Evolutionary conservation across 2,888 invertebrate species (phyloP), one percentile per base, ranked within the genome.

Genomic region (Fabriciana adippe): DNA sequence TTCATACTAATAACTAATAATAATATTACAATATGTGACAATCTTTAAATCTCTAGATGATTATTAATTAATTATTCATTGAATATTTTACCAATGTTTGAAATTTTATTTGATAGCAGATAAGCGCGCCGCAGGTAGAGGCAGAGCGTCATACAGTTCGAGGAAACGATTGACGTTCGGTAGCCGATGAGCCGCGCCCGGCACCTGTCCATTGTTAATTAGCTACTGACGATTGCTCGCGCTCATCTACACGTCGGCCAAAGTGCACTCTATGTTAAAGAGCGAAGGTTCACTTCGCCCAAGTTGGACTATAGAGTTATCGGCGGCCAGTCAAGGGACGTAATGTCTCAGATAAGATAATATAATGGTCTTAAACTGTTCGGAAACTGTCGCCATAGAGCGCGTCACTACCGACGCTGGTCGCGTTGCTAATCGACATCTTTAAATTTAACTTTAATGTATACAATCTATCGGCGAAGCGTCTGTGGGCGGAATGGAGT

Each of bases 301-400:
- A 15, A n/a, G 18, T 15, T n/a, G 6, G 26, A 26, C 26, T 26
- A 14, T 2, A 0, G 6, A 2, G 3, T 1, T n/a, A 14, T 45
- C 57, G 59, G 59, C 41, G 35, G 50, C 1, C 51, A n/a, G 16
- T 18, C 51, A 57, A 51, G 61, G 35, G 51, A 75, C 79, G 82
- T 81, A 78, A 79, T 84, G 84, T 86, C 74, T 71, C 75, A 77
- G 86, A 84, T 87, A 84, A 87, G 87, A 86, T 41, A 41, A 41
- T 84, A 82, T 61, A 18, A 55, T 68, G 68, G 72, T 18, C 60
- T 57, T 69, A 62, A 71, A 66, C 64, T 62, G 64, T 65, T 76
- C 75, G 77, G 45, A 31, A 45, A 14, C 41, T 26, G 48, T 55
- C 62, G 67, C 26, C 67, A 14, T 11, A 47, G 54, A 47, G 57